These are phyloP conservation scores for Melitaea athalia DNA, from an alignment of 2,888 invertebrate genomes.

Conservation along the genomic window DNA sequence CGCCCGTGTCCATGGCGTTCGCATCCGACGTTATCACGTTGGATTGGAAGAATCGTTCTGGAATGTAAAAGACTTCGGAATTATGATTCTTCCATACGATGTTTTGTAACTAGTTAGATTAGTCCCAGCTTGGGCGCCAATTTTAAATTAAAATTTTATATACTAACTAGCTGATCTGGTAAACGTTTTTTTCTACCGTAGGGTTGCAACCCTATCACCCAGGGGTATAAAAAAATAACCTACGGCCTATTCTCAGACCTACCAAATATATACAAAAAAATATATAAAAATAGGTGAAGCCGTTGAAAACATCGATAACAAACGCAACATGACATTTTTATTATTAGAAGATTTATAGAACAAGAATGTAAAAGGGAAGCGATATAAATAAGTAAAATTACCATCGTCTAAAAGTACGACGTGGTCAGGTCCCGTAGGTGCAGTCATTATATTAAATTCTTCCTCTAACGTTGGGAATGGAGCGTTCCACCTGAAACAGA, in stretches of 20 bases:
- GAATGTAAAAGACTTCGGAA: constrained; percentile 44
- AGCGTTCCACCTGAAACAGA: constrained; percentile 89
- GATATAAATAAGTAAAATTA: constrained; percentile 51
- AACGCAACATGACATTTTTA: too few relatives aligned
- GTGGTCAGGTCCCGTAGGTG: constrained; percentile 84
- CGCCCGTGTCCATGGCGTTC: constrained; percentile 79
- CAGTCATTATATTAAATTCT: constrained; percentile 96
- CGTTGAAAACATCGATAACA: too few relatives aligned
- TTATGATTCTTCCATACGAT: constrained; percentile 38
- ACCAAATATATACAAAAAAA: too few relatives aligned
- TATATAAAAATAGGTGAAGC: too few relatives aligned
- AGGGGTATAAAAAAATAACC: too few relatives aligned
- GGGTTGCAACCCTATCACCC: too few relatives aligned
- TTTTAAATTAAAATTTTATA: not conserved
- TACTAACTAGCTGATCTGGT: too few relatives aligned
- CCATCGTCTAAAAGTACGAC: constrained; percentile 92
- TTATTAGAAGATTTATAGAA: too few relatives aligned
- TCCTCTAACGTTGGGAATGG: constrained; percentile 95
- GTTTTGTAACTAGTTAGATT: not conserved
- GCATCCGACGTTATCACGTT: constrained; percentile 82
- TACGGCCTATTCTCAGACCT: too few relatives aligned
- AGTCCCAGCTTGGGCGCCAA: constrained; percentile 27
- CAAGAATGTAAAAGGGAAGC: too few relatives aligned
- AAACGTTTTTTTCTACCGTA: too few relatives aligned
- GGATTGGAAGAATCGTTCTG: constrained; percentile 85